Evolutionary conservation across 2,888 invertebrate species (phyloP).

Genomic region (Parnassius orleans): DNA sequence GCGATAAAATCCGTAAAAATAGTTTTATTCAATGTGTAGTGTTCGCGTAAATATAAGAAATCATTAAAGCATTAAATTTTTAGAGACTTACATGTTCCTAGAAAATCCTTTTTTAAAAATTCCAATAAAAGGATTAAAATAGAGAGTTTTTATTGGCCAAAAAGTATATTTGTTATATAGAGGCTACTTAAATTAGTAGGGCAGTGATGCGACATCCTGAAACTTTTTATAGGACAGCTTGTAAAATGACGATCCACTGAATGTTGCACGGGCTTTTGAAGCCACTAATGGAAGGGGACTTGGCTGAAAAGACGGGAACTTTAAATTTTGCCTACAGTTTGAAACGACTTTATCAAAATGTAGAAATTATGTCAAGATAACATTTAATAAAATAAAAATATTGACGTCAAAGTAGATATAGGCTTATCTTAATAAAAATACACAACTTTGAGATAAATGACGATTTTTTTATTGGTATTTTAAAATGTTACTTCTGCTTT

Average conservation of each 20-base stretch:
- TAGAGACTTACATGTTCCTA: no score
- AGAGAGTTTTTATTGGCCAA: no score
- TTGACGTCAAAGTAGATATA: conserved; percentile 10
- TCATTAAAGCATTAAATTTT: no score
- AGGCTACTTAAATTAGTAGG: conserved; percentile 15
- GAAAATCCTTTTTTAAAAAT: no score
- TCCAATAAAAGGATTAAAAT: no score
- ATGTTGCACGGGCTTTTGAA: conserved; percentile 23
- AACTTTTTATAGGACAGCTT: conserved; percentile 22
- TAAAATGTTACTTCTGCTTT: no score
- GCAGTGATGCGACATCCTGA: conserved; percentile 22
- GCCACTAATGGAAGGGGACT: conserved; percentile 25
- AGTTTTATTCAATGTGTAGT: no score
- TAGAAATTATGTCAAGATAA: conserved; percentile 26
- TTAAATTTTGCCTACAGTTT: conserved; percentile 21
- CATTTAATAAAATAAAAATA: conserved; percentile 19
- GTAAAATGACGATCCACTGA: conserved; percentile 16
- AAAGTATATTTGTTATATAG: background rate
- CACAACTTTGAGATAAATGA: background rate
- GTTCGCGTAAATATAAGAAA: no score
- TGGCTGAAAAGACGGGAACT: conserved; percentile 23
- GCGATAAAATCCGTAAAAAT: no score
- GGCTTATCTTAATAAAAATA: background rate
- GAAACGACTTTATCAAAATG: conserved; percentile 25
- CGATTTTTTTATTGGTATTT: no score